Evolutionary conservation across 2,113 vertebrate genomes (phyloP).

Genomic region (Alethe diademata): DNA sequence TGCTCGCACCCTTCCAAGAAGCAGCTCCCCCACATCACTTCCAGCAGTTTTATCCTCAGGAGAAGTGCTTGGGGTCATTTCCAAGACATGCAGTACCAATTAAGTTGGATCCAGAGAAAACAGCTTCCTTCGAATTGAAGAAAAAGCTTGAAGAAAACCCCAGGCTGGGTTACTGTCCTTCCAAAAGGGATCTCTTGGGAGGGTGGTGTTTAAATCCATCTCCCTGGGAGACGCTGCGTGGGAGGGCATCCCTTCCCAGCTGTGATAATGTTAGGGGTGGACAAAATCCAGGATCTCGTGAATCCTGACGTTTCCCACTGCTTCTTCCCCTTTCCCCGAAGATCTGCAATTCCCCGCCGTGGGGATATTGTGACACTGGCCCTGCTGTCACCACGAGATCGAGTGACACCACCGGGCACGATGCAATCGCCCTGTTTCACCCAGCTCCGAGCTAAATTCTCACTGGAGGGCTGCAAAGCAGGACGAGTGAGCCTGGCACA

Average conservation of each 20-base stretch:
- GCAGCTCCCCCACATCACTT: neutral
- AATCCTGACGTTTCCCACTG: fast-evolving
- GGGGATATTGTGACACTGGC: neutral
- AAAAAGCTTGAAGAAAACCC: neutral
- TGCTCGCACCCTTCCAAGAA: neutral
- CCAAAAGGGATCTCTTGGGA: neutral
- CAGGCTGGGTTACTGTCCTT: neutral
- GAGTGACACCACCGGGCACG: neutral
- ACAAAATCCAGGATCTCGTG: neutral
- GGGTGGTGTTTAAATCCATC: neutral
- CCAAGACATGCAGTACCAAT: neutral
- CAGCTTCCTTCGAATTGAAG: fast-evolving
- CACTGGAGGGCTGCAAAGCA: neutral
- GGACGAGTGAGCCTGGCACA: neutral
- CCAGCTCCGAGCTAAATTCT: neutral
- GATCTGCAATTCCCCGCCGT: fast-evolving
- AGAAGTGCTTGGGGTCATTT: neutral
- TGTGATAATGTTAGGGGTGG: fast-evolving
- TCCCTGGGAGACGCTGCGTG: neutral
- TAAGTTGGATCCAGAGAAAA: neutral
- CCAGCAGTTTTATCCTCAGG: neutral
- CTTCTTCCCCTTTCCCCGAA: neutral
- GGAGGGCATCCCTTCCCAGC: neutral
- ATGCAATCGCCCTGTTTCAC: neutral
- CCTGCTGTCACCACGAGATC: neutral